Percentiles rank a stretch among this genome's conserved stretches.
Evolutionary conservation across 2,888 invertebrate species (phyloP).

Genomic region (Hemicrepidius hirtus): DNA sequence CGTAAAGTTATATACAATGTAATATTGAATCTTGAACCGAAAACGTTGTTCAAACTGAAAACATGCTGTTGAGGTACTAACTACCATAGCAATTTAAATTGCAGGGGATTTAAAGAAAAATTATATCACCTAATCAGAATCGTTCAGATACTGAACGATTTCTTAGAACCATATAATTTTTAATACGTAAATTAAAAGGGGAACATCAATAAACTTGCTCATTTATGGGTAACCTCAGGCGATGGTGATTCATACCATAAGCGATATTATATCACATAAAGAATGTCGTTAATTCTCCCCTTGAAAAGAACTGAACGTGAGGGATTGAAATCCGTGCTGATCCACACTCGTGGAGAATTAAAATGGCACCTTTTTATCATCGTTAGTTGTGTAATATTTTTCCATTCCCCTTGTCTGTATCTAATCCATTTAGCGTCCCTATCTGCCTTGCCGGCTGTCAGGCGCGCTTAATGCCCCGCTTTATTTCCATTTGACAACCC

Average conservation of each 20-base stretch:
- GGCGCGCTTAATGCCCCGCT: conserved; percentile 66
- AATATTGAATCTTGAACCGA: neutral
- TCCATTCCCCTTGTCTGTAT: conserved; percentile 68
- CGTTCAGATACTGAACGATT: no score
- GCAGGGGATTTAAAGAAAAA: no score
- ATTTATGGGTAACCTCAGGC: conserved; percentile 12
- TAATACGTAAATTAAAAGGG: neutral
- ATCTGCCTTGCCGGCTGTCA: conserved; percentile 64
- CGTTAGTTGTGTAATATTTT: conserved; percentile 69
- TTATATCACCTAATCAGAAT: no score
- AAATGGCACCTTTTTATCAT: conserved; percentile 69
- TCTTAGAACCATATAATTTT: no score
- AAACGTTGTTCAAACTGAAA: no score
- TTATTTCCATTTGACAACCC: conserved; percentile 66
- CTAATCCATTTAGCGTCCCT: conserved; percentile 67
- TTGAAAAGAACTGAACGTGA: conserved; percentile 37
- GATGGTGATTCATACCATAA: conserved; percentile 27
- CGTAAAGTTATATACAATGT: no score
- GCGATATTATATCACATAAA: conserved; percentile 41
- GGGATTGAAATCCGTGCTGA: conserved; percentile 52
- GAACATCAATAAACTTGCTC: neutral
- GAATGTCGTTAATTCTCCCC: conserved; percentile 43
- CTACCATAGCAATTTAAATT: no score
- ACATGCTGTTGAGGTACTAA: no score
- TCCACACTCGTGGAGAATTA: conserved; percentile 61